These are phyloP conservation scores for Acrocephalus kingi DNA, from an alignment of 2,113 vertebrate species.

Conservation along the genomic window DNA sequence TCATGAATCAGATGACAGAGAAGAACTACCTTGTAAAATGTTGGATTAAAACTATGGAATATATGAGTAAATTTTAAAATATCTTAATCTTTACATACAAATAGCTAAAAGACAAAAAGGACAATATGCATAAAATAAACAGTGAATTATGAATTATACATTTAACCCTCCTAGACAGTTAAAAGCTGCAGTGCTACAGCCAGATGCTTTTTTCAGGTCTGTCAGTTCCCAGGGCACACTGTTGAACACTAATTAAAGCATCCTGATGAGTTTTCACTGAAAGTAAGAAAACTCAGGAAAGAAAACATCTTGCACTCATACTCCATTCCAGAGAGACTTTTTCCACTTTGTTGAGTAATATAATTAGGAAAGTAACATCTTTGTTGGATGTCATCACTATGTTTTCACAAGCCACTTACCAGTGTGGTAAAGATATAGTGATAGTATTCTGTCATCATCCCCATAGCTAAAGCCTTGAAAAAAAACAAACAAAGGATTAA, in stretches of 20 bases:
- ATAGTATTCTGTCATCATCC: conserved; percentile 99
- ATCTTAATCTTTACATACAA: not conserved
- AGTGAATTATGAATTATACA: not conserved
- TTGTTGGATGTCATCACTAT: not conserved
- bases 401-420: conserved; percentile 82
- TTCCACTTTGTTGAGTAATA: not conserved
- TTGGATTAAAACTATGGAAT: not conserved
- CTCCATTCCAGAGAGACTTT: not conserved
- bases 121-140: not conserved
- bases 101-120: not conserved
- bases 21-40: not conserved
- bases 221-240: not conserved
- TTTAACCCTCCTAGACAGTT: not conserved
- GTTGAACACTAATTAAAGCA: not conserved
- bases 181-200: not conserved
- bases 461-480: conserved; percentile 94
- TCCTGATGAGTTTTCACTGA: not conserved
- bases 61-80: not conserved
- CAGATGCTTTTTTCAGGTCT: not conserved
- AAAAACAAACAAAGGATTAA: conserved; percentile 68
- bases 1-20: not conserved
- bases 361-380: conserved; percentile 6
- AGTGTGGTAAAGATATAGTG: conserved; percentile 99
- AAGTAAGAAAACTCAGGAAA: conserved; percentile 25
- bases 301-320: not conserved